A percentile compares a stretch with the other conserved stretches of the same genome.
phyloP scores from a whole-genome alignment of 2,888 invertebrate species.

The Tortrix viridana region DNA sequence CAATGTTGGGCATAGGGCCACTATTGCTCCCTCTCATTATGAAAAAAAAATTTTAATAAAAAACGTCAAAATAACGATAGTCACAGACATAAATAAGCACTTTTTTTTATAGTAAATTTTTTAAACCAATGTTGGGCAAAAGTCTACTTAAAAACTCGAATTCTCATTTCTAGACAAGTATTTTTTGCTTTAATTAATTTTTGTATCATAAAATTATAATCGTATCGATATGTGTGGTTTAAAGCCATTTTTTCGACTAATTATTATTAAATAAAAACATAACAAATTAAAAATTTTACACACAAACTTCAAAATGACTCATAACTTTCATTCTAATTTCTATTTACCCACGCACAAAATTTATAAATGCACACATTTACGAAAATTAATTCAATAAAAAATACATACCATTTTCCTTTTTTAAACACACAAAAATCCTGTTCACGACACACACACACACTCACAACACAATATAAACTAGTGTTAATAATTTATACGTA shows the following conservation, averaged over 20 bases:
- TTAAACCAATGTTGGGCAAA: neutral
- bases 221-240: too few species aligned
- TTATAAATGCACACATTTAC: neutral
- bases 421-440: slow-evolving; percentile 46
- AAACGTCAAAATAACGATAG: too few species aligned
- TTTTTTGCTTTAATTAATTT: too few species aligned
- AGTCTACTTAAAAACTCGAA: neutral
- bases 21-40: too few species aligned
- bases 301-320: slow-evolving; percentile 21
- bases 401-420: slow-evolving; percentile 72
- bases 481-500: slow-evolving; percentile 51
- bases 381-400: slow-evolving; percentile 28
- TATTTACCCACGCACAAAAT: slow-evolving; percentile 25
- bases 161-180: too few species aligned
- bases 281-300: slow-evolving; percentile 14
- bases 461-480: slow-evolving; percentile 53
- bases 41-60: too few species aligned
- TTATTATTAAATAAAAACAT: neutral
- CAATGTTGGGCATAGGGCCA: too few species aligned
- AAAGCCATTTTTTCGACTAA: too few species aligned
- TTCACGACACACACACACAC: slow-evolving; percentile 49
- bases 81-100: too few species aligned
- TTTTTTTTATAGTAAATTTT: neutral
- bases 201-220: too few species aligned
- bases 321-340: slow-evolving; percentile 33